Evolutionary conservation across 2,888 invertebrate genomes (phyloP).

Genomic region (Stenotaenia linearis): DNA sequence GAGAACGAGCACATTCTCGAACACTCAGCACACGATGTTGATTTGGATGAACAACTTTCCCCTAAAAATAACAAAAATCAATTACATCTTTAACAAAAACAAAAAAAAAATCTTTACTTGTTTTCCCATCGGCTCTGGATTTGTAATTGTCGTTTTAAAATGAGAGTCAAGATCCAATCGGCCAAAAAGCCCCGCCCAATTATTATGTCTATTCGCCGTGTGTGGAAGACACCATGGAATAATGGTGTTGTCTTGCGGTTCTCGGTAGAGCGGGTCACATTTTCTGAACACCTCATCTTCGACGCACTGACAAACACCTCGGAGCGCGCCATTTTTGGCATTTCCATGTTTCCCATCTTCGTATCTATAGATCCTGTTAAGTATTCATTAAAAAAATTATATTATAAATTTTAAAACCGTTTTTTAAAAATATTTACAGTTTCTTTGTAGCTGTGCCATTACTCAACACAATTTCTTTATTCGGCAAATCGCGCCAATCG

Average conservation of each 20-base stretch:
- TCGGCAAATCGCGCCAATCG: constrained; percentile 82
- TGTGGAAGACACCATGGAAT: constrained; percentile 86
- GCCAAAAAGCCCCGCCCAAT: constrained; percentile 80
- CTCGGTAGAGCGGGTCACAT: constrained; percentile 63
- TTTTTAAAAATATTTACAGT: constrained; percentile 53
- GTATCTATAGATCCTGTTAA: constrained; percentile 55
- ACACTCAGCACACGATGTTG: constrained; percentile 77
- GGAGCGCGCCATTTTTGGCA: constrained; percentile 51
- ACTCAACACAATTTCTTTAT: constrained; percentile 61
- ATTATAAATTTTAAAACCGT: neutral
- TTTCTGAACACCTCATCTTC: constrained; percentile 44
- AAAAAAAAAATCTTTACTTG: constrained; percentile 52
- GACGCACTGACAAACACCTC: constrained; percentile 75
- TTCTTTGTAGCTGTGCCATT: constrained; percentile 64
- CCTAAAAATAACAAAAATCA: constrained; percentile 45
- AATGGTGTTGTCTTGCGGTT: constrained; percentile 66
- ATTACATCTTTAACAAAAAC: neutral
- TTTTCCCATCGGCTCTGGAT: constrained; percentile 87
- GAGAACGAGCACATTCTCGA: constrained; percentile 77
- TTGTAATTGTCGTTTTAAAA: constrained; percentile 73
- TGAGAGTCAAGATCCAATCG: constrained; percentile 76
- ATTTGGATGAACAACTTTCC: constrained; percentile 75
- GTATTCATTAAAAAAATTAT: neutral
- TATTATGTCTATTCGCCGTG: constrained; percentile 75
- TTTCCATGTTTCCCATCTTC: constrained; percentile 54